Percentiles rank a stretch among this genome's conserved stretches.
Conservation (phyloP, 2,797 vertebrate species). For the Semotilus atromaculatus region DNA sequence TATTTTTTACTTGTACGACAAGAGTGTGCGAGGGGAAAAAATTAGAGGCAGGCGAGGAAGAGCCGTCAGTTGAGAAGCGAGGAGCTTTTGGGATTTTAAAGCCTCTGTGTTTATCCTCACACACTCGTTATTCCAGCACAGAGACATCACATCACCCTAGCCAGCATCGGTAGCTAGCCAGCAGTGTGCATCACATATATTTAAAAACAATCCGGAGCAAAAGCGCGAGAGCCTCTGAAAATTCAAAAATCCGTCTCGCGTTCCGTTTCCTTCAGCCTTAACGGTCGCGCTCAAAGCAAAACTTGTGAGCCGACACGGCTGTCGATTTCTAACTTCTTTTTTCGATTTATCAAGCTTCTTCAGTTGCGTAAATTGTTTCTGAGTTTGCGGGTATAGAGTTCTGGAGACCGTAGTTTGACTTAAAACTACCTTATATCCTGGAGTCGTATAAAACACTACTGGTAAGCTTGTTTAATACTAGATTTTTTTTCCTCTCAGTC, state of each 20-base stretch:
- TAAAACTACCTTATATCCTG: conserved; percentile 1
- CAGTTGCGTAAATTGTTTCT: conserved; percentile 40
- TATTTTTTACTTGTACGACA: conserved; percentile 74
- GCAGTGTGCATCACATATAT: conserved; percentile 72
- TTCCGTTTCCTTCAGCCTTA: conserved; percentile 36
- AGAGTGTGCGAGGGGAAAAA: conserved; percentile 67
- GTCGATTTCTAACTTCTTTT: conserved; percentile 80
- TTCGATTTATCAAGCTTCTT: conserved; percentile 67
- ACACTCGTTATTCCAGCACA: conserved; percentile 74
- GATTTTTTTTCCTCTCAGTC: background rate
- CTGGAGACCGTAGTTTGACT: conserved; percentile 27
- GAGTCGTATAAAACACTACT: conserved; percentile 9
- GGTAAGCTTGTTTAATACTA: conserved; percentile 21
- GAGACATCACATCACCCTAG: conserved; percentile 74
- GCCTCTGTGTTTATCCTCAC: conserved; percentile 73
- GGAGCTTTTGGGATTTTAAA: conserved; percentile 64
- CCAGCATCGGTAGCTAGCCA: conserved; percentile 70
- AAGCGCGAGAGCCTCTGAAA: conserved; percentile 60
- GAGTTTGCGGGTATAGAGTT: conserved; percentile 44
- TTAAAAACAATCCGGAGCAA: conserved; percentile 66
- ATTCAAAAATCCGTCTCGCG: conserved; percentile 32
- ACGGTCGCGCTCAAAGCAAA: conserved; percentile 70
- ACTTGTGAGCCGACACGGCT: conserved; percentile 78
- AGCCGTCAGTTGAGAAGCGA: conserved; percentile 63
- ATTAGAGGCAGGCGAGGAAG: conserved; percentile 64